Conservation (phyloP, 2,113 vertebrate genomes). For the Gymnobelideus leadbeateri region DNA sequence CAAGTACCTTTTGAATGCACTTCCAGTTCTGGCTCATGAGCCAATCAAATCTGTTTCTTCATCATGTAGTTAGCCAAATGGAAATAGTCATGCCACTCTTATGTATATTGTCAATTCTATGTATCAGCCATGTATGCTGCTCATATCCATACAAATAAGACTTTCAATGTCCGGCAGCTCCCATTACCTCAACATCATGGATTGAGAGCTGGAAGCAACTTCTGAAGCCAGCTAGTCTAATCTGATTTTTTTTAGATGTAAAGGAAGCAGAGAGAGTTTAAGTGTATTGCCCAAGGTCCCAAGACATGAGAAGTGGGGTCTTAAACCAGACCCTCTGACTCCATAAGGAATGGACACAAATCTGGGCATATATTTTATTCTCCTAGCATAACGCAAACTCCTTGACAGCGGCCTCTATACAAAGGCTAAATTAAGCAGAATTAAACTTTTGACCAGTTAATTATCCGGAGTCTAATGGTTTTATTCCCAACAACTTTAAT, state of each 20-base stretch:
- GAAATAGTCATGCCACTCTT: neutral
- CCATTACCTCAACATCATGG: neutral
- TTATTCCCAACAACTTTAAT: neutral
- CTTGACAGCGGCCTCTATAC: neutral
- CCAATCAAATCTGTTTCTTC: neutral
- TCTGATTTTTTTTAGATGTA: neutral
- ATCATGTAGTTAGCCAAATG: neutral
- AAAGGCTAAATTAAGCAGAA: neutral
- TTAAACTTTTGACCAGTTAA: neutral
- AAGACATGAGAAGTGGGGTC: neutral
- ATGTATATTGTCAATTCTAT: neutral
- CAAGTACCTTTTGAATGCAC: neutral
- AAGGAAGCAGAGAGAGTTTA: neutral
- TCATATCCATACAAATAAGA: neutral
- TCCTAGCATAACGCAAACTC: neutral
- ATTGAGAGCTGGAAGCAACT: neutral
- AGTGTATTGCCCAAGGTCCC: neutral
- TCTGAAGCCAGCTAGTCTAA: neutral
- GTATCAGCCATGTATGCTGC: neutral
- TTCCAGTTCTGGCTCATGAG: neutral
- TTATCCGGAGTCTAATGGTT: neutral
- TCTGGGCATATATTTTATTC: neutral
- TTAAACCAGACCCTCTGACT: neutral
- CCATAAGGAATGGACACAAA: neutral
- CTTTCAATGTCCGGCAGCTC: neutral